phyloP scores from a whole-genome alignment of 1,140 invertebrate genomes.

The Trichoplusia ni region DNA sequence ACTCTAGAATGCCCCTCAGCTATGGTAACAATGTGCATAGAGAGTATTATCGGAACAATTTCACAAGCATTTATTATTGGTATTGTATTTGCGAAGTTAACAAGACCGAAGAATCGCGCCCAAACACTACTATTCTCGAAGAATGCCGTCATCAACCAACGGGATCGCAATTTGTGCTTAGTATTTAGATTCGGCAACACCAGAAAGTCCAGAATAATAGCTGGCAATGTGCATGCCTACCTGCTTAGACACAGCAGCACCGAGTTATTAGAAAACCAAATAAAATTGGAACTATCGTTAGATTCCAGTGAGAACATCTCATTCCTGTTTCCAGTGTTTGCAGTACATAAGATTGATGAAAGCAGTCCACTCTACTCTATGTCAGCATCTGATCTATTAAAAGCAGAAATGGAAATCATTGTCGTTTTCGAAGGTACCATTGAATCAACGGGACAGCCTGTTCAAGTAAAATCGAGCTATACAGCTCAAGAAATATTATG shows the following conservation, averaged over 20 bases:
- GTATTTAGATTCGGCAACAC: constrained; percentile 96
- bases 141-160: constrained; percentile 91
- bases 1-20: constrained; percentile 94
- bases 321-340: constrained; percentile 92
- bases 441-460: constrained; percentile 85
- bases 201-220: constrained; percentile 95
- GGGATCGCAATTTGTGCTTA: constrained; percentile 90
- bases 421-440: constrained; percentile 88
- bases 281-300: constrained; percentile 86
- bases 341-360: constrained; percentile 86
- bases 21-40: constrained; percentile 96
- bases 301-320: constrained; percentile 89
- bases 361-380: constrained; percentile 89
- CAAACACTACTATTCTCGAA: constrained; percentile 95
- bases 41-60: constrained; percentile 96
- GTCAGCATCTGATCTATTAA: constrained; percentile 88
- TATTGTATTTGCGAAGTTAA: constrained; percentile 94
- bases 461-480: constrained; percentile 84
- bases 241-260: constrained; percentile 90
- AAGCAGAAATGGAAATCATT: constrained; percentile 87
- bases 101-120: constrained; percentile 94
- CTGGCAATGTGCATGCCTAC: constrained; percentile 89
- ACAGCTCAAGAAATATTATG: constrained; percentile 85
- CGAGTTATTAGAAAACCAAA: constrained; percentile 88
- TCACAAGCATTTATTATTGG: constrained; percentile 87